Percentiles rank a stretch among this genome's conserved stretches.
Conservation (phyloP, 1,140 invertebrate species). For the Procambarus virginalis region DNA sequence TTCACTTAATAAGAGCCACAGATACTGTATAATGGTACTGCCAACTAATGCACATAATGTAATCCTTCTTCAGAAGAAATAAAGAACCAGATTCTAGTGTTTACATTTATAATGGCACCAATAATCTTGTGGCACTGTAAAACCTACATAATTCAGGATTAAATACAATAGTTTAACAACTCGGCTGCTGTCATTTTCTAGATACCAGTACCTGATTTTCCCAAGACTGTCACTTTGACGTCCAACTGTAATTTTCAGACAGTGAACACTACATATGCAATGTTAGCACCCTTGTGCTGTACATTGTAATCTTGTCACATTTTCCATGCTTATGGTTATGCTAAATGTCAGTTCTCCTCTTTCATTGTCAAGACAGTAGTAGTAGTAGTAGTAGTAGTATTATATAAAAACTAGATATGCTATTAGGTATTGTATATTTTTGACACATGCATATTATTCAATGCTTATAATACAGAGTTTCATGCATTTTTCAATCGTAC, state of each 20-base stretch:
- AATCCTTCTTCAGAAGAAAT: not conserved
- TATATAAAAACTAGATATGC: constrained; percentile 1
- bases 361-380: not conserved
- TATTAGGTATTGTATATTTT: not conserved
- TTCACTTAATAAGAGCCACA: no score
- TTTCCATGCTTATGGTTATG: not conserved
- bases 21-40: not conserved
- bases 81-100: not conserved
- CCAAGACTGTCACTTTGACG: not conserved
- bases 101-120: not conserved
- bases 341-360: not conserved
- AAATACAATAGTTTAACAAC: not conserved
- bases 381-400: no score
- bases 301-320: not conserved
- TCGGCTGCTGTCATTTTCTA: not conserved
- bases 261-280: not conserved
- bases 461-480: constrained; percentile 33
- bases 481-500: constrained; percentile 30
- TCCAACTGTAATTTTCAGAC: not conserved
- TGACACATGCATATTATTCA: constrained; percentile 35
- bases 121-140: not conserved
- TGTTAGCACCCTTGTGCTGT: not conserved
- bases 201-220: not conserved
- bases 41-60: not conserved
- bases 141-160: not conserved